phyloP scores from a whole-genome alignment of 2,797 vertebrate species.

The Coccyzus lansbergi region DNA sequence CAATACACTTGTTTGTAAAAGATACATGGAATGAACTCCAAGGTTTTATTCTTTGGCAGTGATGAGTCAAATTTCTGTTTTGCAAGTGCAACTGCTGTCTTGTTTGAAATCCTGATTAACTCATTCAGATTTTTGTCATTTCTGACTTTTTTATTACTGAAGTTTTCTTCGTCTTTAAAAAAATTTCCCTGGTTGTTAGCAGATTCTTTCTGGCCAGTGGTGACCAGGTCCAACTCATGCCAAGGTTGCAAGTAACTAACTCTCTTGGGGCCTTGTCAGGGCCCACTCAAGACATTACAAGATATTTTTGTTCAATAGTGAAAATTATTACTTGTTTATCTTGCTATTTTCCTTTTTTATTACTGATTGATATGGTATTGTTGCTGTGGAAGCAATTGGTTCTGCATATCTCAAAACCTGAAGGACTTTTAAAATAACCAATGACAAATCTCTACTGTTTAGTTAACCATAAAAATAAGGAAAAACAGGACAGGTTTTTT shows the following conservation, averaged over 20 bases:
- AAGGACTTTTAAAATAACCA: conserved; percentile 29
- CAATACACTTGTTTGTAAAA: background rate
- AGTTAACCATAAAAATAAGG: conserved; percentile 42
- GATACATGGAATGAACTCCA: background rate
- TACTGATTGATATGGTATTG: background rate
- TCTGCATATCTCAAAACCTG: background rate
- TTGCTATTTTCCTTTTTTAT: background rate
- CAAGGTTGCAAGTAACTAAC: background rate
- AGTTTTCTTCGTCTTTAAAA: background rate
- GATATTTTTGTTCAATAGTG: background rate
- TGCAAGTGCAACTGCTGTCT: background rate
- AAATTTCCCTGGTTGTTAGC: background rate
- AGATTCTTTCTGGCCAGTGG: background rate
- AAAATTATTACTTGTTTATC: background rate
- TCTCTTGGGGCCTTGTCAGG: background rate
- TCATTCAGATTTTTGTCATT: background rate
- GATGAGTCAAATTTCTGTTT: background rate
- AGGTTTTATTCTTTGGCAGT: background rate
- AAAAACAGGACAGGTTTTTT: conserved; percentile 37
- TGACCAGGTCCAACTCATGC: background rate
- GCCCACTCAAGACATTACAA: background rate
- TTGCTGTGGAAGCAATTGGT: background rate
- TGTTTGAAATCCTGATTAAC: background rate
- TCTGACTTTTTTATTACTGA: background rate
- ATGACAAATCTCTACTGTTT: conserved; percentile 35